Percentiles rank a stretch among this genome's conserved stretches.
These are phyloP conservation scores for Poeciliopsis paucimaculata DNA, from an alignment of 2,797 vertebrate species.

Conservation along the genomic window DNA sequence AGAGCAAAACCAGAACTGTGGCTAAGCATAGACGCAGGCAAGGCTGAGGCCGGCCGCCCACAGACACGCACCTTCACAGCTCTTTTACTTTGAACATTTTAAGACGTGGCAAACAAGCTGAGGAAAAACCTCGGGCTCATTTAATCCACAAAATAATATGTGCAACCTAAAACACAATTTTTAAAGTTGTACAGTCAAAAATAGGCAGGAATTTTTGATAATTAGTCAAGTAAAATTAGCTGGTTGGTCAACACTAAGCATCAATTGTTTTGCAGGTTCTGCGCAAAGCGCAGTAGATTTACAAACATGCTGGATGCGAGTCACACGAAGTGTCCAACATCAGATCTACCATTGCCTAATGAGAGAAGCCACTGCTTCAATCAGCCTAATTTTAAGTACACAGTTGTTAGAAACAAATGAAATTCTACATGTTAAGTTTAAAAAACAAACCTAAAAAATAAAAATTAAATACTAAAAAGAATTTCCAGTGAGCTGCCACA, in stretches of 20 bases:
- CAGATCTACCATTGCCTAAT: too few species aligned
- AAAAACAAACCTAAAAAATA: background rate
- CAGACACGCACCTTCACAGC: background rate
- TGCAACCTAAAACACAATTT: background rate
- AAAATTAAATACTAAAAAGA: background rate
- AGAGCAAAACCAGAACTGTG: background rate
- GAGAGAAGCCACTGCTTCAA: background rate
- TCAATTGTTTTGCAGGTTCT: background rate
- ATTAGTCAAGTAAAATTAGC: background rate
- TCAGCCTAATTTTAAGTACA: background rate
- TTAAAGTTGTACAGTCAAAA: background rate
- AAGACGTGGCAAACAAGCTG: background rate
- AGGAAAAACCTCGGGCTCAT: background rate
- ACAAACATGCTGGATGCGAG: background rate
- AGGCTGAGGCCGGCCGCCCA: background rate
- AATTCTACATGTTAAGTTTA: background rate
- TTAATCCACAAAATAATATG: background rate
- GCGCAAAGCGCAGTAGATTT: background rate
- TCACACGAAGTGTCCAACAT: background rate
- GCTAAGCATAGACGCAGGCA: background rate
- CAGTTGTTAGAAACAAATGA: background rate
- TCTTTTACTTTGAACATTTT: background rate
- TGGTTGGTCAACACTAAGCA: background rate
- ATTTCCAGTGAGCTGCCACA: background rate
- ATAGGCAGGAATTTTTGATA: background rate